Conservation (phyloP, 2,797 vertebrate species). For the Chelon labrosus region DNA sequence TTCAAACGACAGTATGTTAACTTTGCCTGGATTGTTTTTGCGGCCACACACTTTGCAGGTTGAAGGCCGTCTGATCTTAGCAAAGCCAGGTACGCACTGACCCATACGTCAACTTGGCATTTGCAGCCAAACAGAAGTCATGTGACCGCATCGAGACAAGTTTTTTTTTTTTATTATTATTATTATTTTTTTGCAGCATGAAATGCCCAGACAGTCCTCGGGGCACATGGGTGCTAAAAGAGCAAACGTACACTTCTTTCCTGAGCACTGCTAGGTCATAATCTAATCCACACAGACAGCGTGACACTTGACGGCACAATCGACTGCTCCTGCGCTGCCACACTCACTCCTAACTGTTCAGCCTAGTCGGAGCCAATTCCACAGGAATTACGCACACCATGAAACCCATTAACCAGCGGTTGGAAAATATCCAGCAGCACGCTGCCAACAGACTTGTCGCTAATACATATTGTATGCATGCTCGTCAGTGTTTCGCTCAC, state of each 20-base stretch:
- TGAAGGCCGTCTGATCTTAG: conserved; percentile 25
- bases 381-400: conserved; percentile 77
- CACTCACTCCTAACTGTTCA: conserved; percentile 41
- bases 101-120: conserved; percentile 60
- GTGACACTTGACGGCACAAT: conserved; percentile 35
- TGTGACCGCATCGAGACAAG: conserved; percentile 23
- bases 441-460: conserved; percentile 33
- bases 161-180: conserved; percentile 3
- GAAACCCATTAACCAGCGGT: conserved; percentile 72
- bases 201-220: conserved; percentile 42
- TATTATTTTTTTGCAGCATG: conserved; percentile 27
- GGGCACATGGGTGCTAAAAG: conserved; percentile 37
- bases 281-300: conserved; percentile 26
- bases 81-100: conserved; percentile 39
- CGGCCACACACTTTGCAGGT: conserved; percentile 32
- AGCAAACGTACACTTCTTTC: conserved; percentile 36
- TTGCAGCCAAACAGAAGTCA: conserved; percentile 45
- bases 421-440: conserved; percentile 59
- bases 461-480: background rate
- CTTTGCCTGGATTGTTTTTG: conserved; percentile 12
- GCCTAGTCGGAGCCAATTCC: conserved; percentile 67
- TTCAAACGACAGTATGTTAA: conserved; percentile 3
- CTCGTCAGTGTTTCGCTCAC: conserved; percentile 6
- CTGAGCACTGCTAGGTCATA: conserved; percentile 24
- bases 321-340: conserved; percentile 8